Evolutionary conservation across 2,113 vertebrate genomes (phyloP).

Genomic region (Passerina amoena): DNA sequence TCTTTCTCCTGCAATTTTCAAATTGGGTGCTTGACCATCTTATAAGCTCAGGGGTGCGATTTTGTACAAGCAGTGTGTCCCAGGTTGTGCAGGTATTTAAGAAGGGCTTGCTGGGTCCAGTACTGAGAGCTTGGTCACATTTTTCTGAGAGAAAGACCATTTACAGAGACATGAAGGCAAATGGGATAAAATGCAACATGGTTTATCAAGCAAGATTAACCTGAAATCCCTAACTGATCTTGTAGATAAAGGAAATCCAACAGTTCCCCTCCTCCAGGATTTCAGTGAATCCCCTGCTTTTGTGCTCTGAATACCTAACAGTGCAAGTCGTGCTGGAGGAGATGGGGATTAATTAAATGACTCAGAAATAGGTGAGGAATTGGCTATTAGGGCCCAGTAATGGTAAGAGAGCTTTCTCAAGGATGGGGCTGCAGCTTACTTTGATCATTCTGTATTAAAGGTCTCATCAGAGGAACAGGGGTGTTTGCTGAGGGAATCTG

Average conservation of each 20-base stretch:
- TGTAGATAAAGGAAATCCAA: slow-evolving; percentile 35
- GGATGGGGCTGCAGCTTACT: background rate
- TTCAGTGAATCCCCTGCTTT: background rate
- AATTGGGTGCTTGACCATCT: background rate
- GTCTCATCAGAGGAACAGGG: background rate
- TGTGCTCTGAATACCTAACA: background rate
- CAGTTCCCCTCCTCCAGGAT: background rate
- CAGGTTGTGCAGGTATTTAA: background rate
- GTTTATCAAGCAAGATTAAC: slow-evolving; percentile 29
- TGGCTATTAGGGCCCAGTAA: background rate
- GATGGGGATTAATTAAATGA: background rate
- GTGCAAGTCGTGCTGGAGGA: background rate
- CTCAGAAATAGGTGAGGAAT: background rate
- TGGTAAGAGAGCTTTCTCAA: background rate
- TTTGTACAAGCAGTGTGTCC: accelerated
- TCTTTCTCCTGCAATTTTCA: background rate
- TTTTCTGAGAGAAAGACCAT: background rate
- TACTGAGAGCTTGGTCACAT: background rate
- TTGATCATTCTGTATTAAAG: background rate
- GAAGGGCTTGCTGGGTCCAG: background rate
- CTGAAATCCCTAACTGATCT: slow-evolving; percentile 23
- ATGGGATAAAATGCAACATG: slow-evolving; percentile 1
- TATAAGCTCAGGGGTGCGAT: background rate
- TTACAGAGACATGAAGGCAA: background rate
- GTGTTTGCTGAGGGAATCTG: background rate